phyloP scores from a whole-genome alignment of 2,113 vertebrate genomes.

The Psilopsiagon aymara region DNA sequence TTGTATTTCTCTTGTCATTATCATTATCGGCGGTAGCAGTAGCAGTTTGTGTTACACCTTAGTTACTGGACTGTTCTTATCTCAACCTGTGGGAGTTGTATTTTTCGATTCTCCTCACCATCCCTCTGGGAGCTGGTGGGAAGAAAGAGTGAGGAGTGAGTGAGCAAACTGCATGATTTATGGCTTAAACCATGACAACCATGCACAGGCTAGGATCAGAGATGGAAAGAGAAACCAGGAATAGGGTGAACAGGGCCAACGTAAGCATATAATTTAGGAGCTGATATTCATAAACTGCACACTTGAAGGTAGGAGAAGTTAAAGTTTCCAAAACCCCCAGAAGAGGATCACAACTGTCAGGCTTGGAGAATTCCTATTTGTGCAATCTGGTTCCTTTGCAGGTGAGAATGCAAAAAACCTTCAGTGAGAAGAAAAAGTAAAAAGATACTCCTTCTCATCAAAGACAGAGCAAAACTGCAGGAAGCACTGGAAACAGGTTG shows the following conservation, averaged over 20 bases:
- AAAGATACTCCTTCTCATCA: background rate
- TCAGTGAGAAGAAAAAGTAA: background rate
- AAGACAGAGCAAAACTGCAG: background rate
- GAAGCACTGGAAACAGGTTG: background rate
- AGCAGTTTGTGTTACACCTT: no score
- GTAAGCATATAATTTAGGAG: background rate
- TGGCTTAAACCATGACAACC: no score
- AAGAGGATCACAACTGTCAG: background rate
- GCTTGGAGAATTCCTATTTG: background rate
- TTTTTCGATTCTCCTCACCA: no score
- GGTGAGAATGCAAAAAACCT: background rate
- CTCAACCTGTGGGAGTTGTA: no score
- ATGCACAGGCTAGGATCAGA: background rate
- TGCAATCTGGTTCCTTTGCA: background rate
- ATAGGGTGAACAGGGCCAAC: background rate
- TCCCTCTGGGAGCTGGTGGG: no score
- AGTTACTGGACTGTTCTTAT: no score
- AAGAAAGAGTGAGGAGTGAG: no score
- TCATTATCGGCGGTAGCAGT: no score
- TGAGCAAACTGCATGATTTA: no score
- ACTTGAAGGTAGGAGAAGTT: background rate
- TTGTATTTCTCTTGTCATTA: no score
- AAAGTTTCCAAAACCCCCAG: background rate
- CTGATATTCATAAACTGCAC: background rate
- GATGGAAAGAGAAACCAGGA: background rate